Base-by-base conservation (phyloP, 2,113 vertebrate genomes). In the Sylvia atricapilla region DNA sequence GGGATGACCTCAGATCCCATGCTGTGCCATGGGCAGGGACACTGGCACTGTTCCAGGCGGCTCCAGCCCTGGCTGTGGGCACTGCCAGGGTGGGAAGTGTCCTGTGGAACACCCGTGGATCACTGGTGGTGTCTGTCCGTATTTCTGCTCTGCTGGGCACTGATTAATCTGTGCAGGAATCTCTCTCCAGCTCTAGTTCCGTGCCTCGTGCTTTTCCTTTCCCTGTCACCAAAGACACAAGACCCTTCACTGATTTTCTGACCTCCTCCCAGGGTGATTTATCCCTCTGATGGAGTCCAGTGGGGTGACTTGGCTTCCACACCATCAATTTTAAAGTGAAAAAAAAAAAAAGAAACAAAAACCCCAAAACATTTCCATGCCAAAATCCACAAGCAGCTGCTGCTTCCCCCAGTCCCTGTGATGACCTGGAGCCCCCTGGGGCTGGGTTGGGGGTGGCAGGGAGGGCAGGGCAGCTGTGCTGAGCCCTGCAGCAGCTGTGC, bases 61-160 rank as follows among this genome's bases (percentile, higher is more conserved):
- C 37, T 13, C 35, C 66, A 12, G 17, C 37, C 47, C 52, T 25
- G 41, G 20, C 58, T 58, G 7, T 2, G 67, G 31, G 2, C 67
- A 23, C 49, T 64, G 9, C 35, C 59, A n/a, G 77, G 52, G 13
- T 33, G 68, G 52, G 23, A 7, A 8, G 4, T 5, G 0, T 8
- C 24, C 24, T 5, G 0, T 30, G 53, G 68, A 19, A 15, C 5
- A 19, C 7, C 47, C 24, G 4, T 49, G 47, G 47, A 49, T 13
- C 47, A 23, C 5, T 9, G 41, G 6, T 37, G 64, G 1, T 14
- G 14, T 1, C 24, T 84, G n/a, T 33, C 39, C 6, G 0, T 9
- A 0, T 9, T 33, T 13, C 8, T 25, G 8, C 21, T 15, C 44
- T 69, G 81, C 39, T n/a, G 13, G 5, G 2, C 22, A 8, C 43